Evolutionary conservation across 2,888 invertebrate genomes (phyloP), one percentile per base, ranked within the genome.

Genomic region (Crocallis elinguaria): DNA sequence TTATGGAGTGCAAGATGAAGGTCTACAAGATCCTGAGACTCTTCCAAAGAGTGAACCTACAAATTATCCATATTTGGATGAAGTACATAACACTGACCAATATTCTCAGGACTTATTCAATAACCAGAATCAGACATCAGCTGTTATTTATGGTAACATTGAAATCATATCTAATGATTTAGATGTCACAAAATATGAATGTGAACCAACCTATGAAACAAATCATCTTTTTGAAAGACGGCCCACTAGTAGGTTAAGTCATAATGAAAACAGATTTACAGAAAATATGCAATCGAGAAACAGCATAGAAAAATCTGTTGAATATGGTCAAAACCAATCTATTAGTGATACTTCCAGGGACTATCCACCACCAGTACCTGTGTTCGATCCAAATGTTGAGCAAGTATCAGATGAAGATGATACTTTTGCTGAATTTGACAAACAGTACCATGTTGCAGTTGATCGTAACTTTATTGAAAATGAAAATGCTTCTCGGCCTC

Each of bases 401-500:
- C 77, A 78, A n/a, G 21, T 84, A 0, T 84, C 84, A 19, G 90
- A 88, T 36, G 85, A 82, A 14, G 88, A 89, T 12, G 86, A 90
- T 61, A 84, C 88, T 32, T 91, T 91, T 73, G 90, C 84, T 49
- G 91, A 88, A 65, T 64, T 90, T 43, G 91, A 91, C 63, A 84
- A 78, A 29, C 91, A 91, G 50, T 91, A 91, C 62, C 91, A 90
- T 83, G 89, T 91, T 19, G 85, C 82, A 48, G 90, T 91, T n/a
- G 90, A 90, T 60, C 88, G 77, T 58, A 85, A 78, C 56, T 89
- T 88, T 58, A 80, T 89, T 57, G 81, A 78, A 58, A 71, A 67
- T 57, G 84, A 88, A 65, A 77, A 80, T 64, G 46, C 38, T 9
- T 54, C 53, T 2, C 25, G 48, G 1, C 27, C 53, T 9, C 9